phyloP scores from a whole-genome alignment of 2,888 invertebrate species.

The Pachydiplax longipennis region DNA sequence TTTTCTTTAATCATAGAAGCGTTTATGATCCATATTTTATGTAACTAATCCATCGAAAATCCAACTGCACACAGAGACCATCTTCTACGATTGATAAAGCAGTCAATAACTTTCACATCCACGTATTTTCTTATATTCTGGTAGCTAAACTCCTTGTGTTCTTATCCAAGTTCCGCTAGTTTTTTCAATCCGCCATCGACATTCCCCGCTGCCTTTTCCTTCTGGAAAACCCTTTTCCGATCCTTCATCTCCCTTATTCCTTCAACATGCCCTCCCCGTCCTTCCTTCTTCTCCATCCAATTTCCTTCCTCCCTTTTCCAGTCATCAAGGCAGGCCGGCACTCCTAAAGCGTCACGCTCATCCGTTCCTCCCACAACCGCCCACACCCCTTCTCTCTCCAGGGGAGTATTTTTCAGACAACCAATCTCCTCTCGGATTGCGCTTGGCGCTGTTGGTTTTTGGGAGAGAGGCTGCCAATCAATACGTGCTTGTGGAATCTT shows the following conservation, averaged over 20 bases:
- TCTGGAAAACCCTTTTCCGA: no score
- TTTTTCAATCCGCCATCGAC: not conserved
- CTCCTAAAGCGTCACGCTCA: not conserved
- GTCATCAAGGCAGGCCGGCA: slow-evolving; percentile 14
- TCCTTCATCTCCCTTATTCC: not conserved
- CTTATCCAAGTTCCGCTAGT: not conserved
- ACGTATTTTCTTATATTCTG: not conserved
- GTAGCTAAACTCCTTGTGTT: not conserved
- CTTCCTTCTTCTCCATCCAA: not conserved
- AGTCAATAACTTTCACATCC: no score
- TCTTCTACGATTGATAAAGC: no score
- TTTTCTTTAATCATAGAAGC: no score
- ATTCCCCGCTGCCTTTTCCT: no score
- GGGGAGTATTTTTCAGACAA: slow-evolving; percentile 47
- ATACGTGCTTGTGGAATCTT: slow-evolving; percentile 5
- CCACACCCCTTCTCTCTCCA: not conserved
- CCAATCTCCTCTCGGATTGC: slow-evolving; percentile 28
- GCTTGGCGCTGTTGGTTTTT: not conserved
- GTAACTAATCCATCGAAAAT: no score
- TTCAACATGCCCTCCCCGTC: not conserved
- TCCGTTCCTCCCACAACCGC: slow-evolving; percentile 46
- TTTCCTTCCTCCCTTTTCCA: not conserved
- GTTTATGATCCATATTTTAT: no score
- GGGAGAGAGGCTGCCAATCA: slow-evolving; percentile 15
- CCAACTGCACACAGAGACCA: no score